Conservation (phyloP, 2,797 vertebrate species). For the Scomberomorus guttatus region DNA sequence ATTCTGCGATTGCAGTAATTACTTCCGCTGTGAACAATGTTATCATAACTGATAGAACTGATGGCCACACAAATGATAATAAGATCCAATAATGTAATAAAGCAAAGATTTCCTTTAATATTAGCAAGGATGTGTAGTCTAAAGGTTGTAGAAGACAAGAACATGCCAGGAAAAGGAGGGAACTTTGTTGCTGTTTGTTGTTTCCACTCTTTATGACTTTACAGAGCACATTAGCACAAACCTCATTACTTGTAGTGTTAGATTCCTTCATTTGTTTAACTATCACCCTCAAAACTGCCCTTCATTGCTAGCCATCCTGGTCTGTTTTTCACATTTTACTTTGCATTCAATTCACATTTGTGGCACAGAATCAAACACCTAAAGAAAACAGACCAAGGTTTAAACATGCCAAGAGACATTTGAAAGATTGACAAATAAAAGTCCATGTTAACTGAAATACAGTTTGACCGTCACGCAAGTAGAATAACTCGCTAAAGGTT, state of each 20-base stretch:
- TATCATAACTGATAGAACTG: background rate
- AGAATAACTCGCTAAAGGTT: slow-evolving; percentile 8
- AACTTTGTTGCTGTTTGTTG: background rate
- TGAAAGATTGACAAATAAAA: slow-evolving; percentile 37
- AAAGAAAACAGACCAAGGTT: slow-evolving; percentile 2
- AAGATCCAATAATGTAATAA: background rate
- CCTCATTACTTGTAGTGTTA: background rate
- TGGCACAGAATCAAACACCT: slow-evolving; percentile 15
- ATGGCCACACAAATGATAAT: background rate
- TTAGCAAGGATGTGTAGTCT: background rate
- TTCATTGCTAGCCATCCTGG: background rate
- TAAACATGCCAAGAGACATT: slow-evolving; percentile 18
- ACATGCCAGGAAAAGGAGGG: background rate
- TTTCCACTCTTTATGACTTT: background rate
- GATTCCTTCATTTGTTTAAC: background rate
- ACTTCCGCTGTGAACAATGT: background rate
- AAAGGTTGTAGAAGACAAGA: background rate
- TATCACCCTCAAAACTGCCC: background rate
- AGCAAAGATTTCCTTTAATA: background rate
- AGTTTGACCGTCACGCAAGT: slow-evolving; percentile 21
- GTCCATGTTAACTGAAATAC: slow-evolving; percentile 36
- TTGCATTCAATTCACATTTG: slow-evolving; percentile 17
- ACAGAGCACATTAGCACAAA: slow-evolving; percentile 13
- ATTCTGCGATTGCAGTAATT: background rate
- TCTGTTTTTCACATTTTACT: slow-evolving; percentile 8